phyloP scores from a whole-genome alignment of 2,888 invertebrate genomes.

The Micropterix aruncella region DNA sequence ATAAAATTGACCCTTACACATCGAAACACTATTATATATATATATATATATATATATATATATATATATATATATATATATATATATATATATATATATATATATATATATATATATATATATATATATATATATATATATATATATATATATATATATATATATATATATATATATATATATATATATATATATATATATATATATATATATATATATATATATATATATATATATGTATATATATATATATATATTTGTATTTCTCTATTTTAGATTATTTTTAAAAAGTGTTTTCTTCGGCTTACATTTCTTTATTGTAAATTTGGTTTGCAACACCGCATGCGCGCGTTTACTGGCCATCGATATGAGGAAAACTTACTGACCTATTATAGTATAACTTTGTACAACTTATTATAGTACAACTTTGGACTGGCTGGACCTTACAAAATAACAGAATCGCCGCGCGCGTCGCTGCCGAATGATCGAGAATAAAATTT shows the following conservation, averaged over 20 bases:
- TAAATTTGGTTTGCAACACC: too few species aligned
- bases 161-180: neutral
- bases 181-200: neutral
- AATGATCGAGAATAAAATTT: too few species aligned
- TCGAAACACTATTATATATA: too few species aligned
- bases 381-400: too few species aligned
- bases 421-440: too few species aligned
- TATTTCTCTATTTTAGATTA: neutral
- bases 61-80: neutral
- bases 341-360: too few species aligned
- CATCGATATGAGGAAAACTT: too few species aligned
- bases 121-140: neutral
- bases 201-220: neutral
- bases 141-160: neutral
- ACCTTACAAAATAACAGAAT: too few species aligned
- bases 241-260: neutral
- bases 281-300: neutral
- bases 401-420: too few species aligned
- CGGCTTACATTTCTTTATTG: neutral
- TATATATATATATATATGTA: neutral
- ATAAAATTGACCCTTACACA: too few species aligned
- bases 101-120: neutral
- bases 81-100: neutral
- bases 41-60: neutral
- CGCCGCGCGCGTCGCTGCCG: too few species aligned